Base-by-base conservation (phyloP, 2,113 vertebrate species). In the Rhombomys opimus region DNA sequence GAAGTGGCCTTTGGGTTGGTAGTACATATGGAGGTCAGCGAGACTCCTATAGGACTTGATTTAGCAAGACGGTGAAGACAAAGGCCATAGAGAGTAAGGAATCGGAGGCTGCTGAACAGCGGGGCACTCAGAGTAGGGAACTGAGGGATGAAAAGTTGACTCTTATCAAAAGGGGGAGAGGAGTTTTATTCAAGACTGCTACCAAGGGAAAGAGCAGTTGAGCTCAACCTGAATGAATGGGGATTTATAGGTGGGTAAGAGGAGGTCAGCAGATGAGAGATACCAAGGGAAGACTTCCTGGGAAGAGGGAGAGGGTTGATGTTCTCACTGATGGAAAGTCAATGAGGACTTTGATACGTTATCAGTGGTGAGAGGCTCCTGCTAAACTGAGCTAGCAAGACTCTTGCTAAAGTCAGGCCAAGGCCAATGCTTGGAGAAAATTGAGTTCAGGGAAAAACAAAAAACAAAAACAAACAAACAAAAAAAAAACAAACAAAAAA, bases 231-330 rank as follows among this genome's bases (percentile, higher is more conserved):
- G 20, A 27, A n/a, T 1, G 2, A 35, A 38, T 30, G 22, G 72
- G n/a, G 20, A 52, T 54, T 73, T 23, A 38, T 46, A 12, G 35
- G 1, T 12, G 13, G 38, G 12, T 63, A 73, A 8, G 5, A 30
- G 15, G 35, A 13, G 35, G 7, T 46, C 23, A 25, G 30, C 41
- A 46, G 9, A 9, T 32, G 2, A 46, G 30, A 59, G 27, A 54
- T 2, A 17, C 67, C 13, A n/a, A 86, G 46, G 35, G 20, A 25
- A 85, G 35, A 5, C 8, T 7, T 8, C 59, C n/a, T 23, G n/a
- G 10, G 2, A 1, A 1, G 3, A 35, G 20, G 30, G 54, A 13
- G 18, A 41, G 72, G 73, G 5, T 2, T 46, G 3, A 9, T 41
- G 32, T 50, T 89, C 65, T 54, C 87, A 67, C 30, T n/a, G 17